These are phyloP conservation scores for Lasiurus cinereus DNA, from an alignment of 2,113 vertebrate genomes.

Conservation along the genomic window DNA sequence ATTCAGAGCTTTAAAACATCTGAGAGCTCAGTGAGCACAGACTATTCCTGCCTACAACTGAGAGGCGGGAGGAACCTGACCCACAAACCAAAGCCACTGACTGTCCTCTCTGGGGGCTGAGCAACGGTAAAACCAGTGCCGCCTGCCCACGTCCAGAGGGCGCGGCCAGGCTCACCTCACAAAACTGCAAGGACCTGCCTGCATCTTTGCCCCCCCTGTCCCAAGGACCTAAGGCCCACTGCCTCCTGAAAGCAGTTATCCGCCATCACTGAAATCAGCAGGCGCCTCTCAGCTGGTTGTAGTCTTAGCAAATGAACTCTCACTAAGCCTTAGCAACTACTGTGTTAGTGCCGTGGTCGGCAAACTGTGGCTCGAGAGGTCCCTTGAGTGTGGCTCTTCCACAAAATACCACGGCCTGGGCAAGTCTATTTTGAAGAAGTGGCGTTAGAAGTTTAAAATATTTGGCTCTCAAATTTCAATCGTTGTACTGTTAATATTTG, in stretches of 20 bases:
- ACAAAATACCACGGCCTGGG: too few relatives aligned
- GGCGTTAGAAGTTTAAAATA: too few relatives aligned
- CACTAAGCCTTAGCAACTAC: background rate
- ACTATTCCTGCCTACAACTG: background rate
- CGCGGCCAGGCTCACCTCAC: background rate
- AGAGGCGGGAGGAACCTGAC: background rate
- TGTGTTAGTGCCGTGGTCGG: too few relatives aligned
- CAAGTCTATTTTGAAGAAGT: too few relatives aligned
- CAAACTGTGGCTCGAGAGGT: too few relatives aligned
- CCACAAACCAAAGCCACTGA: background rate
- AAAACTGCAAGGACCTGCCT: background rate
- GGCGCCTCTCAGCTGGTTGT: background rate
- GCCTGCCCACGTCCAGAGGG: rapidly evolving
- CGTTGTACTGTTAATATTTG: too few relatives aligned
- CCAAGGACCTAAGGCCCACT: background rate
- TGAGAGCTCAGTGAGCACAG: background rate
- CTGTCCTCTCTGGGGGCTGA: background rate
- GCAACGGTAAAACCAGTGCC: rapidly evolving
- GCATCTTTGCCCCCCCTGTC: background rate
- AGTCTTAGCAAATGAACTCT: background rate
- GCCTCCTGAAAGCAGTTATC: background rate
- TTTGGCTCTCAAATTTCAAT: too few relatives aligned
- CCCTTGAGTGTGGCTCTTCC: too few relatives aligned
- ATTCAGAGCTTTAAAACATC: slow-evolving; percentile 14
- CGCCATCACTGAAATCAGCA: background rate